Percentiles rank a stretch among this genome's conserved stretches.
These are phyloP conservation scores for Cyrtorhinus lividipennis DNA, from an alignment of 1,140 invertebrate genomes.

Conservation along the genomic window DNA sequence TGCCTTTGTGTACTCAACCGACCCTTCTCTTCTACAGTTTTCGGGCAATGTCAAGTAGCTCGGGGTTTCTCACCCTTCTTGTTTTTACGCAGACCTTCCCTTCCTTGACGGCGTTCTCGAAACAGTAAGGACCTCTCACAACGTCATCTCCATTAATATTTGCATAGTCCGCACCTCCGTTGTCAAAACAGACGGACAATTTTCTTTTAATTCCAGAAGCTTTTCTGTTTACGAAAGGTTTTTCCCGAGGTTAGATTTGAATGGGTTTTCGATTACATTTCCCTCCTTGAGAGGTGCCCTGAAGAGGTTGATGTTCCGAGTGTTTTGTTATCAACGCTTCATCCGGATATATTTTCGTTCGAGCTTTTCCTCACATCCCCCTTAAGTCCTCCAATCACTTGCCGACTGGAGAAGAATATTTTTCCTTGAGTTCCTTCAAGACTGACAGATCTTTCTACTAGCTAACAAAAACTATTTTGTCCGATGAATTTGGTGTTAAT, in stretches of 20 bases:
- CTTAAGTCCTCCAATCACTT: too few species aligned
- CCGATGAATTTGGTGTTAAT: too few species aligned
- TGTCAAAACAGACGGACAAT: slow-evolving; percentile 15
- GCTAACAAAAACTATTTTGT: too few species aligned
- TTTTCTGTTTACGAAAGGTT: background rate
- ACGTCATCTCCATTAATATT: slow-evolving; percentile 14
- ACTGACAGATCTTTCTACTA: too few species aligned
- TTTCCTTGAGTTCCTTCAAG: too few species aligned
- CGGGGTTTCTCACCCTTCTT: background rate
- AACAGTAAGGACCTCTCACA: background rate
- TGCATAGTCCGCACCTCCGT: slow-evolving; percentile 13
- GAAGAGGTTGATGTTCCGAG: background rate
- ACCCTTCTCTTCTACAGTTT: background rate
- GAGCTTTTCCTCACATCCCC: too few species aligned
- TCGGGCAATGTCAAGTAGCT: background rate
- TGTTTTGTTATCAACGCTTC: background rate
- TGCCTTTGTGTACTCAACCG: background rate
- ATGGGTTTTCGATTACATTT: slow-evolving; percentile 11
- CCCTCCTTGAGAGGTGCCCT: background rate
- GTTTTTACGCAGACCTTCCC: too few species aligned
- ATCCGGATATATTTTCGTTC: too few species aligned
- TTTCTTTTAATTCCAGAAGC: slow-evolving; percentile 16
- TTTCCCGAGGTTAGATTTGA: slow-evolving; percentile 5
- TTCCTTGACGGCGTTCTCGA: too few species aligned
- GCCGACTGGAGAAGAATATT: too few species aligned